Percentiles rank a stretch among this genome's conserved stretches.
phyloP scores from a whole-genome alignment of 2,888 invertebrate genomes.

The Tetanocera ferruginea region DNA sequence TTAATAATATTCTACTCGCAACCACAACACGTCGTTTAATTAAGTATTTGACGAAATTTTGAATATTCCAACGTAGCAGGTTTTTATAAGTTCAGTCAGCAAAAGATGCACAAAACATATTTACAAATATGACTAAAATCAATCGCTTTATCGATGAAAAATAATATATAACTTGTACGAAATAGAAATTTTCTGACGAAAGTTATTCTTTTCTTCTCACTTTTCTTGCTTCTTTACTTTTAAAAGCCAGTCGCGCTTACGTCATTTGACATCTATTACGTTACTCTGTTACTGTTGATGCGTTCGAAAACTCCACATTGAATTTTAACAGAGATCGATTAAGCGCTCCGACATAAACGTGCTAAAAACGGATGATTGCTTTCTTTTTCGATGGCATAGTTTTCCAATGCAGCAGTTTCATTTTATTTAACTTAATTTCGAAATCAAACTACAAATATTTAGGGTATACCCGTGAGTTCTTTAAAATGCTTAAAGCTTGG shows the following conservation, averaged over 20 bases:
- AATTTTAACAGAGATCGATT: neutral
- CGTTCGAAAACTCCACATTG: neutral
- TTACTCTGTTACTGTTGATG: neutral
- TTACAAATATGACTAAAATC: neutral
- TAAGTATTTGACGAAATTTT: neutral
- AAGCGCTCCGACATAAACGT: neutral
- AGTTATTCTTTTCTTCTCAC: constrained; percentile 13
- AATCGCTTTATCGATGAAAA: neutral
- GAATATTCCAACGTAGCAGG: neutral
- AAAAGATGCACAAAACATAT: constrained; percentile 13
- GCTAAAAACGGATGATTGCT: no score
- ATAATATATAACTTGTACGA: neutral
- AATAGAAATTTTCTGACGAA: constrained; percentile 24
- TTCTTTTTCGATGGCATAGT: no score
- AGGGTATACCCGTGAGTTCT: no score
- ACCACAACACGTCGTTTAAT: neutral
- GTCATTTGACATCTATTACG: constrained; percentile 20
- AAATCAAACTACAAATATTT: no score
- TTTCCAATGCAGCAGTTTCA: no score
- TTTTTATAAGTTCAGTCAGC: neutral
- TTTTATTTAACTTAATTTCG: no score
- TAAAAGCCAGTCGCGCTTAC: neutral
- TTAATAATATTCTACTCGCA: neutral
- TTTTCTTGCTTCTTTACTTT: constrained; percentile 2
- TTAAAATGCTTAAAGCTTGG: no score